Percentiles rank a stretch among this genome's conserved stretches.
Evolutionary conservation across 2,797 vertebrate species (phyloP).

Genomic region (Avahi laniger): DNA sequence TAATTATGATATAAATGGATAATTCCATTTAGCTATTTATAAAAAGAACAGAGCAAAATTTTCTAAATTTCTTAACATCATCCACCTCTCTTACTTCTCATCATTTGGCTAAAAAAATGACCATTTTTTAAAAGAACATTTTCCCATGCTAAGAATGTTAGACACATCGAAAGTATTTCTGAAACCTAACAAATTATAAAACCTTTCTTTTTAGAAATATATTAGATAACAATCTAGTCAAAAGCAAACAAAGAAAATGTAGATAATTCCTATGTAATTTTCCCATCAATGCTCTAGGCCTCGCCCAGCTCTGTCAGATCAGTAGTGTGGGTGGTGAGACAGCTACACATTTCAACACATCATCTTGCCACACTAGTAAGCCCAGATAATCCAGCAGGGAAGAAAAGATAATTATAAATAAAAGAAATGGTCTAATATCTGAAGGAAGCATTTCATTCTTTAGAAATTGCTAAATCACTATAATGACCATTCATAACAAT

Average conservation of each 20-base stretch:
- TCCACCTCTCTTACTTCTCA: neutral
- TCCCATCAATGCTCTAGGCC: neutral
- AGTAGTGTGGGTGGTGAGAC: too few relatives aligned
- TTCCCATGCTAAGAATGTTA: neutral
- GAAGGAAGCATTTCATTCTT: neutral
- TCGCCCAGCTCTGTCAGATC: neutral
- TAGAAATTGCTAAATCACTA: neutral
- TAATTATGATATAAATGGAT: conserved; percentile 6
- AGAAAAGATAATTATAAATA: neutral
- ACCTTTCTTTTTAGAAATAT: neutral
- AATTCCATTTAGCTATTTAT: neutral
- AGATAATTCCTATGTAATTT: neutral
- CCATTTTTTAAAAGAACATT: neutral
- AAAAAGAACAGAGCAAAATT: neutral
- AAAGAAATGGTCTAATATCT: neutral
- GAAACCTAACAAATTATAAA: neutral
- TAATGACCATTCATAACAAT: neutral
- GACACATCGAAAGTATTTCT: neutral
- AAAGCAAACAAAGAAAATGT: neutral
- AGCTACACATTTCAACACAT: neutral
- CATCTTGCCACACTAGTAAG: neutral
- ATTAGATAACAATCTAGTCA: neutral
- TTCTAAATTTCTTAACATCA: neutral
- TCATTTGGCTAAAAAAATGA: neutral
- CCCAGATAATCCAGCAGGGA: neutral